Percentiles rank a stretch among this genome's conserved stretches.
Conservation (phyloP, 2,797 vertebrate species). For the Myioborus melanocephalus region DNA sequence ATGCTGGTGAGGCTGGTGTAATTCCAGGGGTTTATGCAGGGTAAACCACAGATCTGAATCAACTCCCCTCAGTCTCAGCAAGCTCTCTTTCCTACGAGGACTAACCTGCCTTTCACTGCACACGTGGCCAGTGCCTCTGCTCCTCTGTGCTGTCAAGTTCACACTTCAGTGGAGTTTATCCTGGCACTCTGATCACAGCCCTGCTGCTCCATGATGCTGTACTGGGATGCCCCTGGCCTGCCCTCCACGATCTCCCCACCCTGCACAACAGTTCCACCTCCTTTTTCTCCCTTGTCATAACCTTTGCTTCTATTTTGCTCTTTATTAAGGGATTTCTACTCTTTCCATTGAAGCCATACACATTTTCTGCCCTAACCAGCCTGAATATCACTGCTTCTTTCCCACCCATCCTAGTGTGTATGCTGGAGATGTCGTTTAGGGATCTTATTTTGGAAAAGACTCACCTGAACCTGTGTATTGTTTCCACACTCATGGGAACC, state of each 20-base stretch:
- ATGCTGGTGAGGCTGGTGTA: not conserved
- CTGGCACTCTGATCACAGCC: not conserved
- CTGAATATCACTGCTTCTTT: not conserved
- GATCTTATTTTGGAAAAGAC: not conserved
- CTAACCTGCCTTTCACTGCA: not conserved
- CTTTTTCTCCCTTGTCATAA: fast-evolving
- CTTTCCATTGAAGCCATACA: not conserved
- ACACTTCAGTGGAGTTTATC: not conserved
- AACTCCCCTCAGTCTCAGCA: not conserved
- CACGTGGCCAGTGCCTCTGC: not conserved
- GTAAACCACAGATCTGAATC: not conserved
- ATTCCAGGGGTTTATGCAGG: not conserved
- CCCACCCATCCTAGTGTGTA: not conserved
- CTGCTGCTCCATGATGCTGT: not conserved
- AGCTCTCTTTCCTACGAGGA: not conserved
- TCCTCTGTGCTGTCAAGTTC: not conserved
- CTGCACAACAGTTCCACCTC: not conserved
- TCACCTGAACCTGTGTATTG: not conserved
- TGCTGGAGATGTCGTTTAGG: not conserved
- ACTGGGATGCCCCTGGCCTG: not conserved
- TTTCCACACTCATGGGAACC: not conserved
- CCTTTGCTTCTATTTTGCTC: not conserved
- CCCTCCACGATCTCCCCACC: fast-evolving
- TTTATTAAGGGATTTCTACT: not conserved
- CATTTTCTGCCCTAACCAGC: not conserved